Conservation (phyloP, 2,113 vertebrate genomes). For the Trematocara nigrifrons region DNA sequence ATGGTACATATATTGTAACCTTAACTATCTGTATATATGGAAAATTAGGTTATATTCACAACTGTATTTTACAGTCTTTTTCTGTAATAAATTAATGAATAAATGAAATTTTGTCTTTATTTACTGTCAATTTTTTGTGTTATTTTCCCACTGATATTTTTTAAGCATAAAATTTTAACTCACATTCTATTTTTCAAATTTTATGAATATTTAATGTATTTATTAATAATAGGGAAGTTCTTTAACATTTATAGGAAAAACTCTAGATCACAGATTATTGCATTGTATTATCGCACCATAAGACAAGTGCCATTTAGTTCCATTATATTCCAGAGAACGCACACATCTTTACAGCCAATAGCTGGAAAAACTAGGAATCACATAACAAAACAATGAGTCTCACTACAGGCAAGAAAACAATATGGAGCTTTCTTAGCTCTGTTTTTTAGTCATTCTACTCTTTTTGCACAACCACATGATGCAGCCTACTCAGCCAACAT, state of each 20-base stretch:
- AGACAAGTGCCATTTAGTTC: neutral
- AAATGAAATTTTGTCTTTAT: neutral
- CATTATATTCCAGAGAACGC: neutral
- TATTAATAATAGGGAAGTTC: neutral
- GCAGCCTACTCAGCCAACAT: neutral
- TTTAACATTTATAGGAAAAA: neutral
- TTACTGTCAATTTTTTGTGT: neutral
- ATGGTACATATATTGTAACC: neutral
- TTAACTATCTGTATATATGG: neutral
- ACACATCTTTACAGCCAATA: neutral
- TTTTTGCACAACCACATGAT: neutral
- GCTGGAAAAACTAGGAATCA: neutral
- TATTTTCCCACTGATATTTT: neutral
- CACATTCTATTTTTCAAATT: neutral
- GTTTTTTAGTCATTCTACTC: neutral
- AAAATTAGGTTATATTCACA: neutral
- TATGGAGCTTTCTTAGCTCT: neutral
- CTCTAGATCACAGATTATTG: neutral
- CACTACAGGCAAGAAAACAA: neutral
- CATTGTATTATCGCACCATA: neutral
- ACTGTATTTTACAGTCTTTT: neutral
- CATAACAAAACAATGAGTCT: neutral
- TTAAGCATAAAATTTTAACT: neutral
- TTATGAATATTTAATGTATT: neutral
- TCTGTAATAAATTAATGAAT: neutral